phyloP scores from a whole-genome alignment of 2,113 vertebrate species.

The Equus przewalskii region DNA sequence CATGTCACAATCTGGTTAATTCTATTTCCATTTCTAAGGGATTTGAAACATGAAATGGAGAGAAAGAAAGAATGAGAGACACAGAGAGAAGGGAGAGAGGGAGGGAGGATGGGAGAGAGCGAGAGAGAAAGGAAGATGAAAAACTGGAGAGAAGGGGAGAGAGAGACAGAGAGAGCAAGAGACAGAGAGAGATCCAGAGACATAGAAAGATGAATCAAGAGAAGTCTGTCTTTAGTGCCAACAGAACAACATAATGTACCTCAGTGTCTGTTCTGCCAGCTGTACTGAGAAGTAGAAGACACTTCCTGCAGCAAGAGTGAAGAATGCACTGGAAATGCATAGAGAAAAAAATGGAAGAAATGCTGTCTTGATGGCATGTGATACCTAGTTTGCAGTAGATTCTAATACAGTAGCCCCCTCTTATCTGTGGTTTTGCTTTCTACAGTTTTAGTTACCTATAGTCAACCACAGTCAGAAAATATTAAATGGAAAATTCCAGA shows the following conservation, averaged over 20 bases:
- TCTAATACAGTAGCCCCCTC: not conserved
- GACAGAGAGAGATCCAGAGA: too few species aligned
- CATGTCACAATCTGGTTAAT: not conserved
- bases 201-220: rapidly evolving
- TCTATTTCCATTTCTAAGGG: not conserved
- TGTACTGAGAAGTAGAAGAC: not conserved
- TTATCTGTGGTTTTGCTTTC: too few species aligned
- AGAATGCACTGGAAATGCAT: not conserved
- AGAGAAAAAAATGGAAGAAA: not conserved
- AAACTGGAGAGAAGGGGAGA: not conserved
- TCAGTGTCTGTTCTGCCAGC: not conserved
- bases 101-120: too few species aligned
- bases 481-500: too few species aligned
- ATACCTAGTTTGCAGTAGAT: not conserved
- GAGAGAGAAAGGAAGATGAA: not conserved
- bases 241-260: not conserved
- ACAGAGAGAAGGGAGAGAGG: not conserved
- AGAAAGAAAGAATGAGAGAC: not conserved
- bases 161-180: not conserved
- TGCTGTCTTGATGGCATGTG: not conserved
- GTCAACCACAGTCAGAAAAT: too few species aligned
- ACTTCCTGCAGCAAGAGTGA: not conserved
- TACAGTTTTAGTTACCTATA: too few species aligned
- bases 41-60: not conserved
- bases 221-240: rapidly evolving